Evolutionary conservation across 2,113 vertebrate genomes (phyloP).

Genomic region (Bothrops jararaca): DNA sequence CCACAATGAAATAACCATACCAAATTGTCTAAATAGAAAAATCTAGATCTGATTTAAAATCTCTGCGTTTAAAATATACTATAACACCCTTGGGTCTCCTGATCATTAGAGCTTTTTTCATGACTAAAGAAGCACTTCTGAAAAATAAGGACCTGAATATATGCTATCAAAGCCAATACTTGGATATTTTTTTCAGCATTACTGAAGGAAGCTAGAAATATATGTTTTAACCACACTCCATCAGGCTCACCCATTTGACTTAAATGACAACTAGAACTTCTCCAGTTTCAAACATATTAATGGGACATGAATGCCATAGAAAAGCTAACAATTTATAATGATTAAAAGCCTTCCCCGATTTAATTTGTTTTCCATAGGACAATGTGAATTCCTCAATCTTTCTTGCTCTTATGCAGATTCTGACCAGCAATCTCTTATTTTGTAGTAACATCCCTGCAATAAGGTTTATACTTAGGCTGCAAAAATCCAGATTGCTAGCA

Average conservation of each 20-base stretch:
- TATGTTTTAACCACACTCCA: neutral
- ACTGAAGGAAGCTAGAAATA: neutral
- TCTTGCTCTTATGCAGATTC: neutral
- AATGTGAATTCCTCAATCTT: neutral
- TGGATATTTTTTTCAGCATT: neutral
- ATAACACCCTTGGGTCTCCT: neutral
- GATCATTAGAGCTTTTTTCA: neutral
- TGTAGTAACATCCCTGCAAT: neutral
- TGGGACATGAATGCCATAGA: neutral
- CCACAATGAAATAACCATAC: neutral
- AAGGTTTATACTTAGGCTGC: neutral
- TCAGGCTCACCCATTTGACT: neutral
- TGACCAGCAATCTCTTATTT: neutral
- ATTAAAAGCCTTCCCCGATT: neutral
- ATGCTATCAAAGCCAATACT: neutral
- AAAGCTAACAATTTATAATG: neutral
- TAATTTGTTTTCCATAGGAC: neutral
- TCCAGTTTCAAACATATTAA: neutral
- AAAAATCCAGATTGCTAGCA: neutral
- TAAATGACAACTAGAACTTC: neutral
- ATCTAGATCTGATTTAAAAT: neutral
- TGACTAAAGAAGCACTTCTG: neutral
- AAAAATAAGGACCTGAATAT: neutral
- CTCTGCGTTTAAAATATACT: neutral
- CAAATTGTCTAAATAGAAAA: neutral